Conservation (phyloP, 1,140 invertebrate genomes). For the Drosophila micromelanica region DNA sequence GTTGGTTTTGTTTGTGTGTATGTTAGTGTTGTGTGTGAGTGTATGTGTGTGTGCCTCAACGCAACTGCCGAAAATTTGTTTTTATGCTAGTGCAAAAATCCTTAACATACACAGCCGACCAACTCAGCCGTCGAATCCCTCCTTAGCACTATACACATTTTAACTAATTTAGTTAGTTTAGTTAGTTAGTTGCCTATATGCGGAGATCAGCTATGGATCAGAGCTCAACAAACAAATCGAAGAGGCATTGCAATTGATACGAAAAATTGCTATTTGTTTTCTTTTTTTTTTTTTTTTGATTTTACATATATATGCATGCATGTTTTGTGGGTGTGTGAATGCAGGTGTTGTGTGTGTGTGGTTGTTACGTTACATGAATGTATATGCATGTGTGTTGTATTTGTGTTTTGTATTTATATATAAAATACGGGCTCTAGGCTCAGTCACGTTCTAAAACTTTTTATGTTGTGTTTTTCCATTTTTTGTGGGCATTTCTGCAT, state of each 20-base stretch:
- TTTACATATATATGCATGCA: constrained; percentile 31
- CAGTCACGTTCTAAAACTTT: constrained; percentile 69
- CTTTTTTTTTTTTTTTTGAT: constrained; percentile 9
- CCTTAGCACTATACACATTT: constrained; percentile 18
- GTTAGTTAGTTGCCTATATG: constrained; percentile 37
- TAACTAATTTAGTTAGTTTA: constrained; percentile 13
- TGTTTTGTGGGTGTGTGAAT: background rate
- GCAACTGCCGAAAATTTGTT: constrained; percentile 24
- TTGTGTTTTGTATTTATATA: constrained; percentile 28
- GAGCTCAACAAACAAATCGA: constrained; percentile 44
- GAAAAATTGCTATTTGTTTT: constrained; percentile 11
- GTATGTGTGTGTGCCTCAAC: constrained; percentile 17
- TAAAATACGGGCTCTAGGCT: constrained; percentile 63
- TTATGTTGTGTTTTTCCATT: constrained; percentile 6
- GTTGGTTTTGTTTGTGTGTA: constrained; percentile 31
- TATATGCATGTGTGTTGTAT: constrained; percentile 10
- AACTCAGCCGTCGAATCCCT: background rate
- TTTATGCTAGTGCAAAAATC: constrained; percentile 1
- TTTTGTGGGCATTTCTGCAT: constrained; percentile 1
- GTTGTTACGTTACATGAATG: background rate
- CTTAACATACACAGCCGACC: constrained; percentile 7
- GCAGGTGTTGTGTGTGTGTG: constrained; percentile 27
- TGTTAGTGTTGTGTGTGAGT: constrained; percentile 7
- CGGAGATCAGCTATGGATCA: constrained; percentile 37
- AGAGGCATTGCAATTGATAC: constrained; percentile 7